A percentile compares a stretch with the other conserved stretches of the same genome.
These are phyloP conservation scores for Arenaria interpres DNA, from an alignment of 2,113 vertebrate genomes.

Conservation along the genomic window DNA sequence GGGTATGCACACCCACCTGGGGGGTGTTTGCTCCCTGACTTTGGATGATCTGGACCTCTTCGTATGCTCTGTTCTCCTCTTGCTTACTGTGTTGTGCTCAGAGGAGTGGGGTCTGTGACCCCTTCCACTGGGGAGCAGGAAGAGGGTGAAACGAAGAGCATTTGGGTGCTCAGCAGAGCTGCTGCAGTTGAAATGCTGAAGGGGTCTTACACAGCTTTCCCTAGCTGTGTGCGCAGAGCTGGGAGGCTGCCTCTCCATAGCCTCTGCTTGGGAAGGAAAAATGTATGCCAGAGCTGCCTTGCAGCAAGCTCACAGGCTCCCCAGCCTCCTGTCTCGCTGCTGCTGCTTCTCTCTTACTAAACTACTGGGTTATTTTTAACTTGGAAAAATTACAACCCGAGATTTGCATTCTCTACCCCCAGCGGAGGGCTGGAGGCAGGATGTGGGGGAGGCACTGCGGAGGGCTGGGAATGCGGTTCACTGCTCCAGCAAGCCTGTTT, in stretches of 20 bases:
- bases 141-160: accelerated
- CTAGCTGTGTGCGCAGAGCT: background rate
- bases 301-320: background rate
- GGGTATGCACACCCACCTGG: accelerated
- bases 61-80: accelerated
- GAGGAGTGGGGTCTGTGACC: background rate
- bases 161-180: background rate
- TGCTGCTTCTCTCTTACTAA: background rate
- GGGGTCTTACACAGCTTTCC: background rate
- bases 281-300: background rate
- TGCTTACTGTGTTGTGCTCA: background rate
- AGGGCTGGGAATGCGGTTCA: background rate
- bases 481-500: background rate
- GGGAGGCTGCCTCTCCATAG: background rate
- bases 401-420: conserved; percentile 40
- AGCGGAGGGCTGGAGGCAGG: conserved; percentile 33
- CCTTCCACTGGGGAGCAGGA: accelerated
- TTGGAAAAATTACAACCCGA: conserved; percentile 43
- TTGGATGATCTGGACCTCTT: background rate
- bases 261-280: background rate
- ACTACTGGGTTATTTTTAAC: conserved; percentile 53
- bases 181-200: background rate
- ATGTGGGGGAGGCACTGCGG: conserved; percentile 31
- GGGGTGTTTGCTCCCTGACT: background rate
- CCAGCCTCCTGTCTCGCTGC: background rate